Evolutionary conservation across 2,888 invertebrate genomes (phyloP).

Genomic region (Rambutsinella grinnellia): DNA sequence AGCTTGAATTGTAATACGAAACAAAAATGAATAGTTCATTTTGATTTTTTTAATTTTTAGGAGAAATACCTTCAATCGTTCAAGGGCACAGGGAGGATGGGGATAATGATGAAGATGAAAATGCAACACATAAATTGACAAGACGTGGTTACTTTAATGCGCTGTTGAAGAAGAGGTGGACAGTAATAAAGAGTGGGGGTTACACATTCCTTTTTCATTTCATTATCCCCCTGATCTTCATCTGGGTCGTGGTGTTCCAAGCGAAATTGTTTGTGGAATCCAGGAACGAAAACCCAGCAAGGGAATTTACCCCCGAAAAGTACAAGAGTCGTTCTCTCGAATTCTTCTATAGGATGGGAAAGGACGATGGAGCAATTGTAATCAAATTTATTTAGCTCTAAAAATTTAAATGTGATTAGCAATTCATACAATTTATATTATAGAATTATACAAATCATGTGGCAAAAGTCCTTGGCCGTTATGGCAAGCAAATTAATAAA

Average conservation of each 20-base stretch:
- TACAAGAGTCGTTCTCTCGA: not conserved
- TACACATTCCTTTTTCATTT: conserved; percentile 37
- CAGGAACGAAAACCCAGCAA: not conserved
- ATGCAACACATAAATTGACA: no score
- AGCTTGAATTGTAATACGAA: no score
- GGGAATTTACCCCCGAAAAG: conserved; percentile 12
- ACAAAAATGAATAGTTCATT: not conserved
- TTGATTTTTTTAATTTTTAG: conserved; percentile 9
- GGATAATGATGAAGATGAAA: conserved; percentile 23
- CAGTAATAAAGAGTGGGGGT: conserved; percentile 26
- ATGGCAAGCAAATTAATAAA: not conserved
- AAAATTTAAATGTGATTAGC: not conserved
- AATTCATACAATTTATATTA: not conserved
- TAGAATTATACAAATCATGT: conserved; percentile 18
- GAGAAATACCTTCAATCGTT: conserved; percentile 29
- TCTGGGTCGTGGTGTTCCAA: conserved; percentile 44
- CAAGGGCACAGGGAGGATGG: conserved; percentile 14
- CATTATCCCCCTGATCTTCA: conserved; percentile 40
- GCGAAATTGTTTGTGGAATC: conserved; percentile 30
- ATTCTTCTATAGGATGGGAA: conserved; percentile 27
- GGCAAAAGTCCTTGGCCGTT: not conserved
- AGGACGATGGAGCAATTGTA: conserved; percentile 7
- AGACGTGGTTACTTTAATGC: no score
- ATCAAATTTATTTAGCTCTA: not conserved
- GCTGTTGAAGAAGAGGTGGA: conserved; percentile 40